Evolutionary conservation across 2,113 vertebrate genomes (phyloP).

Genomic region (Seriola rivoliana): DNA sequence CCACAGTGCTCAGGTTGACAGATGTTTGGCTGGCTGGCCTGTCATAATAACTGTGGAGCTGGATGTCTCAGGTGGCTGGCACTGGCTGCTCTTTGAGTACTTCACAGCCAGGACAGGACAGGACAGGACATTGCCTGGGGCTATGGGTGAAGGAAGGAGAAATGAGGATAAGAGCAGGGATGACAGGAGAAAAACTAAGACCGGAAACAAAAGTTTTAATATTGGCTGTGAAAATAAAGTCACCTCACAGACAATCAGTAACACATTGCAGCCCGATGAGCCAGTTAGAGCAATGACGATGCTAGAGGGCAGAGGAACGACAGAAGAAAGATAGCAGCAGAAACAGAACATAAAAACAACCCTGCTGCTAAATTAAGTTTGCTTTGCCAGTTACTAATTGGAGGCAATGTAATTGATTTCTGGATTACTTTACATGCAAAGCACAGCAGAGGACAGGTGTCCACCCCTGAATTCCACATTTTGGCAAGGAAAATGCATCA

Average conservation of each 20-base stretch:
- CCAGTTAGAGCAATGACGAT: background rate
- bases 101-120: constrained; percentile 64
- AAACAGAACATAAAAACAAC: background rate
- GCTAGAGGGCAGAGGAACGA: background rate
- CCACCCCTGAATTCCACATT: too few species aligned
- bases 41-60: constrained; percentile 69
- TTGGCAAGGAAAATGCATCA: too few species aligned
- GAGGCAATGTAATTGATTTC: too few species aligned
- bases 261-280: background rate
- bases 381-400: background rate
- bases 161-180: constrained; percentile 25
- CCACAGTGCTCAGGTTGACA: constrained; percentile 61
- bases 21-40: constrained; percentile 71
- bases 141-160: constrained; percentile 30
- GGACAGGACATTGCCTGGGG: constrained; percentile 58
- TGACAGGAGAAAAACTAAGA: background rate
- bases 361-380: background rate
- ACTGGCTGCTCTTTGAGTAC: constrained; percentile 62
- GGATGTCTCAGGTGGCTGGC: constrained; percentile 63
- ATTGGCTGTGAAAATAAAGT: background rate
- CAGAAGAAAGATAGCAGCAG: background rate
- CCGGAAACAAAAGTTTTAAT: background rate
- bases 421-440: too few species aligned
- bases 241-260: background rate
- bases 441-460: background rate